Evolutionary conservation across 2,113 vertebrate genomes (phyloP), one percentile per base, ranked within the genome.

Genomic region (Psilopsiagon aurifrons): DNA sequence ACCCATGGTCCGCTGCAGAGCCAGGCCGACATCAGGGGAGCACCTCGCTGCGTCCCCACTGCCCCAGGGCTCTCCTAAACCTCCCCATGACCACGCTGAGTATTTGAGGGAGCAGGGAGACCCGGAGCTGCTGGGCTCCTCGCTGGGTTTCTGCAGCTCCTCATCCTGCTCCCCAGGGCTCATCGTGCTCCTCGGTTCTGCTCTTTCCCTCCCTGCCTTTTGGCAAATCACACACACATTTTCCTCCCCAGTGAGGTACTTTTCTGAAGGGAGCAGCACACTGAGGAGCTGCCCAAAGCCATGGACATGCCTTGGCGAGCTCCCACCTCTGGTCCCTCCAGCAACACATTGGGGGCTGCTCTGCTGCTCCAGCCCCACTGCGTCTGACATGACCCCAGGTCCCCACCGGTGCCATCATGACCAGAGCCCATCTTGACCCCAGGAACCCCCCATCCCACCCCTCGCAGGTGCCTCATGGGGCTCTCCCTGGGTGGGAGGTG

Each of bases 381-480:
- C 31, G 23, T 47, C 80, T 3, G 4, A 60, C 64, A 67, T 13
- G 1, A 7, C 35, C 35, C 47, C 22, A 13, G 57, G 2, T 3
- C 29, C 27, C 9, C 0, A 0, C 24, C 3, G 1, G 11, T 43
- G 35, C 39, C 55, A 57, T 12, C 55, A 57, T 1, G 11, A 57
- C n/a, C 81, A 43, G 41, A 81, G 51, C 22, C 57, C 74, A 43
- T 37, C 35, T 37, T 0, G 8, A 33, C 11, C 33, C 29, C 59
- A 17, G 39, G 25, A 52, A 80, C 13, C 39, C 46, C 20, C 16
- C 49, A 25, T 4, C 31, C 39, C 6, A 2, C 13, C 51, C 57
- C 46, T 51, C 1, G 0, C 17, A 71, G 49, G 52, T 4, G 1
- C 52, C 62, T 39, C 51, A 1, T 1, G 11, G 62, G 70, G 67